Evolutionary conservation across 1,140 invertebrate genomes (phyloP), one percentile per base, ranked within the genome.

Genomic region (Brachionus sp.): DNA sequence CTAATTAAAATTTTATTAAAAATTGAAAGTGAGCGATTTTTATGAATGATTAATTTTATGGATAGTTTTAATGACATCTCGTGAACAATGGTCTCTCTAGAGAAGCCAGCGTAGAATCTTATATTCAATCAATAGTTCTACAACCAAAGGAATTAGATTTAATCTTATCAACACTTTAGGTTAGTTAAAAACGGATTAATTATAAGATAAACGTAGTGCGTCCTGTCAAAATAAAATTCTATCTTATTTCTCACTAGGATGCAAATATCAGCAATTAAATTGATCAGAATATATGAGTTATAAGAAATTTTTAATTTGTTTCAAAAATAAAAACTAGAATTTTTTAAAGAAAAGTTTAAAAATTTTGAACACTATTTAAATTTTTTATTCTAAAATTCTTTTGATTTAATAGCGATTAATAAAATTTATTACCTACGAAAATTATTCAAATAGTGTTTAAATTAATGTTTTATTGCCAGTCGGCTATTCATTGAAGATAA

Each of bases 11-110:
- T 57, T 57, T 57, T 57, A 57, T 57, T 57, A 57, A 57, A 57
- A 57, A 19, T 57, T 57, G 50, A 57, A 57, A 57, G 50, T 57
- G 50, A 57, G 50, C 50, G 50, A 57, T 57, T 57, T 57, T 57
- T 57, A 57, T 57, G 16, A 57, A 57, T 57, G 50, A 57, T 57
- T 57, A 57, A 57, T 57, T 57, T 57, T 57, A 57, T 57, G 50
- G 50, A 57, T 19, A 57, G 50, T 57, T 57, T 57, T 57, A 57
- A 57, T 57, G 50, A 57, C 50, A 57, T 57, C 16, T 57, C 50
- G 50, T 57, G 50, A 57, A 57, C 50, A 57, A 16, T 57, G n/a
- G 50, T 57, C 50, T 19, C 50, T 19, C 16, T 57, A 57, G 50
- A 57, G 19, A 7, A 25, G 19, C 50, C 50, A 57, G 50, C 19